Evolutionary conservation across 2,113 vertebrate species (phyloP).

Genomic region (Ctenomys sociabilis): DNA sequence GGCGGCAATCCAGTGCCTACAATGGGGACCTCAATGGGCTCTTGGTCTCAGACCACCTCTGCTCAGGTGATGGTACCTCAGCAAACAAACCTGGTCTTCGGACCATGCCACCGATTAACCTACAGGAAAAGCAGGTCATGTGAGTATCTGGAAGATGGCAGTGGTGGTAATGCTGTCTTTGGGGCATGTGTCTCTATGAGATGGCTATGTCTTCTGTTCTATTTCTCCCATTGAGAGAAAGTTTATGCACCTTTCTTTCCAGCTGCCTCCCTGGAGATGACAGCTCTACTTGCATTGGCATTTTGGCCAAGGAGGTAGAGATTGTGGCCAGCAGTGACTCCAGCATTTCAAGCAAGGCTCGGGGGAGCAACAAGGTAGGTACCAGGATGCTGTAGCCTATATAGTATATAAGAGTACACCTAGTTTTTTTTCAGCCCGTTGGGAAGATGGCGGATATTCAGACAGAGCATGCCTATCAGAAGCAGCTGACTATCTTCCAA

Average conservation of each 20-base stretch:
- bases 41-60: conserved; percentile 91
- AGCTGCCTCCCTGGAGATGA: conserved; percentile 96
- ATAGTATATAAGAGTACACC: not conserved
- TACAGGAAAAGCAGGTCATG: conserved; percentile 95
- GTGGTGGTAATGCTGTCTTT: conserved; percentile 11
- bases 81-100: conserved; percentile 88
- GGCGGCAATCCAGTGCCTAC: conserved; percentile 88
- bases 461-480: no score
- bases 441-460: no score
- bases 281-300: conserved; percentile 92
- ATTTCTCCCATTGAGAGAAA: not conserved
- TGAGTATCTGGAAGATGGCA: conserved; percentile 84
- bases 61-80: conserved; percentile 85
- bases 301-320: conserved; percentile 95
- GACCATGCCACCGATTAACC: conserved; percentile 86
- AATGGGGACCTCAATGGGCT: conserved; percentile 97
- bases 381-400: not conserved
- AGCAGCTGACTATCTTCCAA: no score
- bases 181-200: not conserved
- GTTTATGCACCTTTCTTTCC: not conserved
- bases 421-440: no score
- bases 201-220: not conserved
- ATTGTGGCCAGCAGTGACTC: conserved; percentile 98
- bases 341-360: conserved; percentile 97
- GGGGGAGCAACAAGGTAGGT: conserved; percentile 97